Percentiles rank a stretch among this genome's conserved stretches.
Evolutionary conservation across 2,113 vertebrate genomes (phyloP).

Genomic region (Mus musculus): GRCm39 chr6:143264501-143265000

Average conservation of each 20-base stretch:
- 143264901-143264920: slow-evolving; percentile 47
- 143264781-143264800: slow-evolving; percentile 14
- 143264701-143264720: slow-evolving; percentile 10
- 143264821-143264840: slow-evolving; percentile 58
- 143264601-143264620: slow-evolving; percentile 44
- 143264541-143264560: background rate
- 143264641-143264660: background rate
- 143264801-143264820: slow-evolving; percentile 41
- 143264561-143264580: background rate
- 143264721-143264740: slow-evolving; percentile 18
- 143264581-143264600: background rate
- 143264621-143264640: slow-evolving; percentile 49
- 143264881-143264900: slow-evolving; percentile 35
- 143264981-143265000: background rate
- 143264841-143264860: background rate
- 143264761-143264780: background rate
- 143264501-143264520: background rate
- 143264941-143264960: background rate
- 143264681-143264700: slow-evolving; percentile 42
- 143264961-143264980: background rate
- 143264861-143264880: slow-evolving; percentile 16
- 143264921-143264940: background rate
- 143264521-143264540: background rate
- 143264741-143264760: background rate
- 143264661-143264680: background rate